phyloP scores from a whole-genome alignment of 2,797 vertebrate genomes.

The Morus bassanus region DNA sequence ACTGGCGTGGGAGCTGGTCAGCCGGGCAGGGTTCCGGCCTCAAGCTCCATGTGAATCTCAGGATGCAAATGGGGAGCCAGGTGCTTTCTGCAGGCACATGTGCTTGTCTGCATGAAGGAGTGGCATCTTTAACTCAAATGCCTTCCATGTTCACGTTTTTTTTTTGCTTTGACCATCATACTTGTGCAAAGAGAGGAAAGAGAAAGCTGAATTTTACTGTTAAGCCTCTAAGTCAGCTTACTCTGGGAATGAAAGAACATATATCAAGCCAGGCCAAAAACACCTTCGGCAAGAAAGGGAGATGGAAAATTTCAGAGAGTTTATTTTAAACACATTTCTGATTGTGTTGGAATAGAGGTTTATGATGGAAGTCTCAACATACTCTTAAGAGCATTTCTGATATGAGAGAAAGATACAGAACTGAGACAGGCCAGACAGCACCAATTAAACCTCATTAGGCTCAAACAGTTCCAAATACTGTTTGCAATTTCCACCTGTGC shows the following conservation, averaged over 20 bases:
- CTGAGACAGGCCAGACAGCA: not conserved
- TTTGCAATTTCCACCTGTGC: constrained; percentile 15
- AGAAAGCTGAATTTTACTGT: not conserved
- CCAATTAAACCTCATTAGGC: not conserved
- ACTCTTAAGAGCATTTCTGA: not conserved
- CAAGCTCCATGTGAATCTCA: not conserved
- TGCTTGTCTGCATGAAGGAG: not conserved
- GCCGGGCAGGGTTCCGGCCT: not conserved
- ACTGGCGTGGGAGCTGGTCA: not conserved
- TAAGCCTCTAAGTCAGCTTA: not conserved
- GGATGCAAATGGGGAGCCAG: not conserved
- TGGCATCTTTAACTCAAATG: not conserved
- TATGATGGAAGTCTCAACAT: not conserved
- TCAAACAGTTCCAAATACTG: not conserved
- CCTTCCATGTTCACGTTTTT: not conserved
- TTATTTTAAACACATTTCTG: constrained; percentile 50
- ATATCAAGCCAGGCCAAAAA: not conserved
- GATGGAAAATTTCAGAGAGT: not conserved
- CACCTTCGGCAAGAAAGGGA: constrained; percentile 25
- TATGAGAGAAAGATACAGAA: constrained; percentile 20
- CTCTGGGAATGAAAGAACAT: not conserved
- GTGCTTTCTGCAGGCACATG: not conserved
- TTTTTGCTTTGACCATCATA: not conserved
- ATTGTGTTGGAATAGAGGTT: not conserved
- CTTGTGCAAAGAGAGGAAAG: not conserved